phyloP scores from a whole-genome alignment of 2,797 vertebrate species.

The Remorina albescens region DNA sequence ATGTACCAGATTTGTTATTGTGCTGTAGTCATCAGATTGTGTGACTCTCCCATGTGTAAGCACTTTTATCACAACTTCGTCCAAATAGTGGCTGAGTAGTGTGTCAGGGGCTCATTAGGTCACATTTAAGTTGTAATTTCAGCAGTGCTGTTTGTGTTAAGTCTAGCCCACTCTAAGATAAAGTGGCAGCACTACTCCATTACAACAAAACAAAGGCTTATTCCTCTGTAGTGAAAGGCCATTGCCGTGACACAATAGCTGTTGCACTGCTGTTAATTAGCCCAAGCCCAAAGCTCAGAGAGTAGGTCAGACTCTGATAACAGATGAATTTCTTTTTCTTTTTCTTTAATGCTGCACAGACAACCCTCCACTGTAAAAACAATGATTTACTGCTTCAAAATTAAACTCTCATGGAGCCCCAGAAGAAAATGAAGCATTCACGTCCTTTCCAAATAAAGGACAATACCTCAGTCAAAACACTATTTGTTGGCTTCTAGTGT shows the following conservation, averaged over 20 bases:
- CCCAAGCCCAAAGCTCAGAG: constrained; percentile 55
- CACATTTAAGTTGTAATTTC: constrained; percentile 18
- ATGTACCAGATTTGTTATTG: neutral
- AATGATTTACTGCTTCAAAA: constrained; percentile 64
- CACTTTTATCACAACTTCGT: constrained; percentile 20
- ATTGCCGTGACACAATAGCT: constrained; percentile 54
- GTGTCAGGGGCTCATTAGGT: constrained; percentile 19
- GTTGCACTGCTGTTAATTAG: constrained; percentile 72
- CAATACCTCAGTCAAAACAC: constrained; percentile 64
- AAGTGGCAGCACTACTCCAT: constrained; percentile 39
- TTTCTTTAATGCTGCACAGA: constrained; percentile 54
- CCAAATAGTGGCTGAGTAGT: constrained; percentile 14
- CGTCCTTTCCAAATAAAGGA: constrained; percentile 68
- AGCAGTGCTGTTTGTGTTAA: constrained; percentile 48
- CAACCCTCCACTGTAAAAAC: constrained; percentile 70
- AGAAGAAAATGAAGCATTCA: constrained; percentile 53
- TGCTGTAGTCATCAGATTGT: constrained; percentile 27
- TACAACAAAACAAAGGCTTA: constrained; percentile 47
- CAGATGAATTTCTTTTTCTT: constrained; percentile 67
- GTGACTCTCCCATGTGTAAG: constrained; percentile 14
- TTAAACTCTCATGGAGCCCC: constrained; percentile 56
- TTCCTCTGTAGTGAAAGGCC: constrained; percentile 53
- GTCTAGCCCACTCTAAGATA: constrained; percentile 39
- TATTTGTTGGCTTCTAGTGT: constrained; percentile 51
- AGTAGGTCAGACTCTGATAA: constrained; percentile 71